Evolutionary conservation across 2,888 invertebrate species (phyloP).

Genomic region (Cyaniris semiargus): DNA sequence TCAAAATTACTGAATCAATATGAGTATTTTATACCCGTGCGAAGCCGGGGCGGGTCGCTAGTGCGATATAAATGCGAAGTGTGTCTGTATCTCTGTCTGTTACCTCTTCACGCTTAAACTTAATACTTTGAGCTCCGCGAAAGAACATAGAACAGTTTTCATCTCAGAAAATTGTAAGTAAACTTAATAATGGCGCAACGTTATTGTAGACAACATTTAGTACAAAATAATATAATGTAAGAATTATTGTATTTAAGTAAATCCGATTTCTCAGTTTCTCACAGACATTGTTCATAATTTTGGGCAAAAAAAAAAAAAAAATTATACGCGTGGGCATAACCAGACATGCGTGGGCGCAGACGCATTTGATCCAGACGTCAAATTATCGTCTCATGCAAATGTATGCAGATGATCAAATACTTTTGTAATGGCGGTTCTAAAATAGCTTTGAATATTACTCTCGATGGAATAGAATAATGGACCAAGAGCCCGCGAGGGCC

Average conservation of each 20-base stretch:
- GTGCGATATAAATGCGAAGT: too few relatives aligned
- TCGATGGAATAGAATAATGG: neutral
- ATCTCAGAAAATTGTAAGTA: too few relatives aligned
- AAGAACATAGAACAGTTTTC: too few relatives aligned
- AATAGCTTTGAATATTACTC: neutral
- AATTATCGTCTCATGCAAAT: constrained; percentile 15
- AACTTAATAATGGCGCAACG: too few relatives aligned
- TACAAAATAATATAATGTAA: neutral
- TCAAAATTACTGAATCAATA: too few relatives aligned
- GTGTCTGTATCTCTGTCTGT: too few relatives aligned
- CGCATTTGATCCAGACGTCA: neutral
- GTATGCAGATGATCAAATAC: neutral
- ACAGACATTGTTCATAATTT: neutral
- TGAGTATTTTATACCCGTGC: too few relatives aligned
- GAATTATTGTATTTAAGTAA: neutral
- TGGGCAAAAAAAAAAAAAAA: neutral
- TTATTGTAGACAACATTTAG: neutral
- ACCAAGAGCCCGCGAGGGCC: too few relatives aligned
- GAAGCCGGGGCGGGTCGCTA: too few relatives aligned
- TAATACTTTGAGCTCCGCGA: too few relatives aligned
- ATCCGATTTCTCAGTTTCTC: neutral
- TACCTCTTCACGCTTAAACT: too few relatives aligned
- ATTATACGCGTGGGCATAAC: neutral
- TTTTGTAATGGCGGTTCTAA: neutral
- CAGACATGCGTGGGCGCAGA: neutral